Evolutionary conservation across 2,888 invertebrate species (phyloP), one percentile per base, ranked within the genome.

Genomic region (Mongoloraphidia duomilia): DNA sequence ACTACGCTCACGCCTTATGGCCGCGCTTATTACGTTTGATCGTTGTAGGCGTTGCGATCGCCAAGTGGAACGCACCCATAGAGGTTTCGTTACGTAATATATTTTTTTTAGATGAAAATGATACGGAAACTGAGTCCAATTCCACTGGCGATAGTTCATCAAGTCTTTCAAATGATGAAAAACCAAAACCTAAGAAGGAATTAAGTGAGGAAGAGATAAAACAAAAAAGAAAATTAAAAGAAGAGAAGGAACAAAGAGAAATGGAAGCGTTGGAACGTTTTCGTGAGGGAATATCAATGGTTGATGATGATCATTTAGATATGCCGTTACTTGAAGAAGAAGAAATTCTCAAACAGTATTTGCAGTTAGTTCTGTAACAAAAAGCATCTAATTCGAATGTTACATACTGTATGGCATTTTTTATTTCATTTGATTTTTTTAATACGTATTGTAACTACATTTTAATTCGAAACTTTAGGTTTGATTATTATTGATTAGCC

Each of bases 231-330:
- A 54, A 50, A 63, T 11, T 60, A 62, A 44, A 59, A 63, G 0
- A 55, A 58, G 41, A 55, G 17, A 36, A 47, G 36, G 36, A 41
- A 41, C 36, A 14, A 58, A 58, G 72, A 52, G 73, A 76, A 37
- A 66, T 73, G 50, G 64, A 70, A 53, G 84, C 84, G 0, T 75
- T 76, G 50, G 64, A 72, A 10, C 70, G 84, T 1, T 70, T 85
- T 34, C 66, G 74, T 2, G 71, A 76, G 3, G 79, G 80, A 53
- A 68, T 75, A 39, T 64, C 69, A 5, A 64, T 66, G 41, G 66
- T 70, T 0, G 84, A 84, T 38, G 82, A 84, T 56, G 86, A 84
- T 55, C 81, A 88, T 60, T 69, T 88, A 49, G 84, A 87, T 66
- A 67, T 84, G 13, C 74, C 79, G 0, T 70, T 88, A 13, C 65